These are phyloP conservation scores for Tragelaphus imberbis DNA, from an alignment of 2,113 vertebrate species.

Conservation along the genomic window DNA sequence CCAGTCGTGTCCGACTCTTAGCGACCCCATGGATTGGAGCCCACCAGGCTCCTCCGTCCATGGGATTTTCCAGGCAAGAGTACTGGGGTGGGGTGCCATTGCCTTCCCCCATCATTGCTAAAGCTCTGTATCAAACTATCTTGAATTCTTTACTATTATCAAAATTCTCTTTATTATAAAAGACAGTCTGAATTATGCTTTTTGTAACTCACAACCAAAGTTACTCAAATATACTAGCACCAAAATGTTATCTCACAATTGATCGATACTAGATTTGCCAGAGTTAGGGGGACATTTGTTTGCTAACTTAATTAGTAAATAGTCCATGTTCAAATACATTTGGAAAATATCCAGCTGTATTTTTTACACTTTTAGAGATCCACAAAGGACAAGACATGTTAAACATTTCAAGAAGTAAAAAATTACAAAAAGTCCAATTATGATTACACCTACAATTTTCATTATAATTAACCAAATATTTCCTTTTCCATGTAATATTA, in stretches of 20 bases:
- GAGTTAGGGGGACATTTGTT: background rate
- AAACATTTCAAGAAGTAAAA: background rate
- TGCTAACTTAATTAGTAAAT: background rate
- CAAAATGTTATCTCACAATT: background rate
- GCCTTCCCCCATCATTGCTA: too few relatives aligned
- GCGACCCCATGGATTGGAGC: too few relatives aligned
- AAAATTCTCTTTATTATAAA: background rate
- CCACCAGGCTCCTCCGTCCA: too few relatives aligned
- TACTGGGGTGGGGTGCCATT: too few relatives aligned
- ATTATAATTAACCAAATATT: background rate
- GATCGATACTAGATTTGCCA: background rate
- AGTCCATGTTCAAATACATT: background rate
- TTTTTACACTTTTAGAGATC: background rate
- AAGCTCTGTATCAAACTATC: background rate
- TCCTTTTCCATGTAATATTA: background rate
- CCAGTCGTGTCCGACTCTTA: too few relatives aligned
- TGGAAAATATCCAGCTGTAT: background rate
- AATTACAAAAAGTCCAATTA: background rate
- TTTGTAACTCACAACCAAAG: background rate
- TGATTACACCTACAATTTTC: background rate
- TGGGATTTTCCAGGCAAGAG: too few relatives aligned
- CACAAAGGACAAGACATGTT: background rate
- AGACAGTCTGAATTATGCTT: background rate
- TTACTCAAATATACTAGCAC: background rate
- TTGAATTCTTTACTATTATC: background rate